Evolutionary conservation across 2,797 vertebrate genomes (phyloP).

Genomic region (Gymnocypris eckloni): DNA sequence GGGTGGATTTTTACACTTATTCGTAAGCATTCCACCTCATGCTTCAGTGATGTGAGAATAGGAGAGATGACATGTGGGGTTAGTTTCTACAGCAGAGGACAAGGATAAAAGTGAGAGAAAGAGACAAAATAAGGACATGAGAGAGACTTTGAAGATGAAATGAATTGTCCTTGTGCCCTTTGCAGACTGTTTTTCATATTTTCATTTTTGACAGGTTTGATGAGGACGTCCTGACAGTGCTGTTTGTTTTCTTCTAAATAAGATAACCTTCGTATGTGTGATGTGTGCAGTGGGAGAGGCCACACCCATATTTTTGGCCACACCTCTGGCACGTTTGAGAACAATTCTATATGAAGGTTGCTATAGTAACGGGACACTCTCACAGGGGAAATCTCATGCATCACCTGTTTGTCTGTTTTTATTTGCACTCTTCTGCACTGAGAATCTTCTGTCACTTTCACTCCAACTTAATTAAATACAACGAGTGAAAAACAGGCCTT

Average conservation of each 20-base stretch:
- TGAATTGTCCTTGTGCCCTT: slow-evolving; percentile 24
- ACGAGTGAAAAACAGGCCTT: neutral
- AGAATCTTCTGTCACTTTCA: neutral
- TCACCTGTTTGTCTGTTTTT: slow-evolving; percentile 63
- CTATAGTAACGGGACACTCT: slow-evolving; percentile 67
- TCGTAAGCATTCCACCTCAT: slow-evolving; percentile 16
- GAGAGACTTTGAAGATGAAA: slow-evolving; percentile 35
- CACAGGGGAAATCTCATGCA: slow-evolving; percentile 55
- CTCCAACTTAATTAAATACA: neutral
- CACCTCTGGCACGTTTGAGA: slow-evolving; percentile 59
- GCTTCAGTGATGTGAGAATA: slow-evolving; percentile 23
- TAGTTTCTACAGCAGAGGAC: slow-evolving; percentile 35
- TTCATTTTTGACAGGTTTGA: neutral
- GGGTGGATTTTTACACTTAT: neutral
- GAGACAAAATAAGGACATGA: slow-evolving; percentile 30
- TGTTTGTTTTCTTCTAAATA: neutral
- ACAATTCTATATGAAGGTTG: slow-evolving; percentile 67
- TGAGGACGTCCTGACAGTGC: neutral
- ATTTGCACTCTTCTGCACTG: neutral
- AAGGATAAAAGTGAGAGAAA: slow-evolving; percentile 34
- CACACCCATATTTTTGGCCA: slow-evolving; percentile 47
- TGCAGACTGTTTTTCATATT: slow-evolving; percentile 37
- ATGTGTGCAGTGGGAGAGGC: slow-evolving; percentile 37
- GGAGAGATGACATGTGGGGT: slow-evolving; percentile 5
- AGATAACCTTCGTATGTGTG: neutral